phyloP scores from a whole-genome alignment of 2,888 invertebrate species.

The Epirrita christyi region DNA sequence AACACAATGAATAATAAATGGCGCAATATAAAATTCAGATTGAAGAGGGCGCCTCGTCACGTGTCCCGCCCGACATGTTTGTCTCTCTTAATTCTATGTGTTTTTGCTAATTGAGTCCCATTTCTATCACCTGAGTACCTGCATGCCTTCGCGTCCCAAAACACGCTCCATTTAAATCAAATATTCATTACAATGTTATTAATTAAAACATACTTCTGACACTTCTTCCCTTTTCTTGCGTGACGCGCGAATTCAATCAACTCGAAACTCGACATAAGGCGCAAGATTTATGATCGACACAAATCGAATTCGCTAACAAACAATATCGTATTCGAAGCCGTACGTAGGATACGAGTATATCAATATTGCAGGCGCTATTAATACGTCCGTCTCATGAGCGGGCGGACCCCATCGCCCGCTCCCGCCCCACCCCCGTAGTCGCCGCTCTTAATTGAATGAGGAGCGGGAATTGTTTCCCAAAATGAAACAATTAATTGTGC shows the following conservation, averaged over 20 bases:
- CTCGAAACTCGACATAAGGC: constrained; percentile 81
- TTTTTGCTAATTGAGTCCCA: constrained; percentile 82
- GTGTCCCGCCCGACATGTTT: constrained; percentile 76
- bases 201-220: constrained; percentile 55
- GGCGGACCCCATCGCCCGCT: constrained; percentile 57
- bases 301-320: constrained; percentile 84
- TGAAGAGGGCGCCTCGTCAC: constrained; percentile 73
- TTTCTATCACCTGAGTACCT: constrained; percentile 65
- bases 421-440: constrained; percentile 64
- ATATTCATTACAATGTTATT: constrained; percentile 68
- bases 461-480: constrained; percentile 85
- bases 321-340: constrained; percentile 82
- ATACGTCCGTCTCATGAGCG: constrained; percentile 84
- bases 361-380: constrained; percentile 85
- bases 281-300: constrained; percentile 85
- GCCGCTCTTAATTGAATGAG: constrained; percentile 85
- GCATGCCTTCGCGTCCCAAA: constrained; percentile 36
- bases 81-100: constrained; percentile 81
- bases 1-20: constrained; percentile 81
- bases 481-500: constrained; percentile 86
- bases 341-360: constrained; percentile 82
- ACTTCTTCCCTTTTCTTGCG: constrained; percentile 50
- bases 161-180: constrained; percentile 56
- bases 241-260: constrained; percentile 76
- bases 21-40: constrained; percentile 82